Conservation (phyloP, 2,113 vertebrate genomes). For the Catharus minimus region DNA sequence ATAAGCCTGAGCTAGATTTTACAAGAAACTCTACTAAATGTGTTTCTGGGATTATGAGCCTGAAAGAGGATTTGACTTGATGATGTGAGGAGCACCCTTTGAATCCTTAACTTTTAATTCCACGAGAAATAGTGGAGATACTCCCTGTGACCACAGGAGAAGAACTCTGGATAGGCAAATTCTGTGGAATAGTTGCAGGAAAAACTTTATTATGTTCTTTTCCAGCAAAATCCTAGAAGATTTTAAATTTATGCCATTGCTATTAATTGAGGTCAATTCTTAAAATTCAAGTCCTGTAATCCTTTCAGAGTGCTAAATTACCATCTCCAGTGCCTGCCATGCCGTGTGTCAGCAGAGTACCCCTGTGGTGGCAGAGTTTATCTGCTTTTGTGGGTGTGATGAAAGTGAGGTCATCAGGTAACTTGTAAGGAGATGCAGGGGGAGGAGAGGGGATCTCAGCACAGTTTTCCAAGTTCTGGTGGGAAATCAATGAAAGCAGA, state of each 20-base stretch:
- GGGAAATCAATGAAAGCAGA: background rate
- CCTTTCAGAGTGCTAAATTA: background rate
- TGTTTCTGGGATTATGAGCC: background rate
- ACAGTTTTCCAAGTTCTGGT: accelerated
- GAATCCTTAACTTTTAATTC: background rate
- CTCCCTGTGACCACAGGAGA: background rate
- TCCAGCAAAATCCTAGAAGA: background rate
- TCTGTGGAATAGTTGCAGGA: background rate
- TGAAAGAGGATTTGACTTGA: background rate
- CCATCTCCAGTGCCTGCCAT: background rate
- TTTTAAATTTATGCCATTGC: background rate
- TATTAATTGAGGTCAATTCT: background rate
- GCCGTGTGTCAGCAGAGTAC: background rate
- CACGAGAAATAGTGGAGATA: background rate
- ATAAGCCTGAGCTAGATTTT: background rate
- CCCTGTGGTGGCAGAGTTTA: background rate
- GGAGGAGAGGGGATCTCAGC: background rate
- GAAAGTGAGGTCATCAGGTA: background rate
- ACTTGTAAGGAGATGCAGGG: accelerated
- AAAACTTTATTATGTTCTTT: background rate
- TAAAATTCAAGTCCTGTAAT: background rate
- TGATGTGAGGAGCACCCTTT: background rate
- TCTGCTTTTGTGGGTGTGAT: accelerated
- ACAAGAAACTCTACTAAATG: background rate
- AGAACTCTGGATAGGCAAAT: background rate